A percentile compares a stretch with the other conserved stretches of the same genome.
phyloP scores from a whole-genome alignment of 2,113 vertebrate genomes.

The Stegostoma tigrinum region DNA sequence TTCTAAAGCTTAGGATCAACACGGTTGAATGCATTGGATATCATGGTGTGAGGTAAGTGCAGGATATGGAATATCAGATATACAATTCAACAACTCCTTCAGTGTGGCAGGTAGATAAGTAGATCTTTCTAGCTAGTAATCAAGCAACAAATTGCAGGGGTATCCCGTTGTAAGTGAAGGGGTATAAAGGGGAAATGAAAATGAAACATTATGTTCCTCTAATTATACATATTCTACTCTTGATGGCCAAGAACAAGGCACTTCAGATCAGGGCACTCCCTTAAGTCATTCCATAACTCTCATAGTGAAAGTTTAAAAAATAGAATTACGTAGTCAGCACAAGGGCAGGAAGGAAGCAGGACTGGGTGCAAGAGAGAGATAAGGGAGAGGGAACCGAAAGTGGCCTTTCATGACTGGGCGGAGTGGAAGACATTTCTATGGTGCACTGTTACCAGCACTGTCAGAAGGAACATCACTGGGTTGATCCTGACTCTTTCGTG shows the following conservation, averaged over 20 bases:
- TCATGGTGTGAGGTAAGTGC: background rate
- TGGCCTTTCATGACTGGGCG: background rate
- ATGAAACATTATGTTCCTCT: too few relatives aligned
- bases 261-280: background rate
- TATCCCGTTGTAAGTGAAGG: too few relatives aligned
- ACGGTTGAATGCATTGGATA: too few relatives aligned
- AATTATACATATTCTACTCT: background rate
- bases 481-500: background rate
- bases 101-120: too few relatives aligned
- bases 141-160: too few relatives aligned
- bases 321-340: background rate
- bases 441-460: background rate
- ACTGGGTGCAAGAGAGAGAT: background rate
- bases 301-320: background rate
- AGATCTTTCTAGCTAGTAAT: too few relatives aligned
- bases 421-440: background rate
- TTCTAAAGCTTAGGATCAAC: too few relatives aligned
- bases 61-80: too few relatives aligned
- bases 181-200: too few relatives aligned
- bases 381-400: slow-evolving; percentile 11
- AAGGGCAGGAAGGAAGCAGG: background rate
- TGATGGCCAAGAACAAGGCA: background rate
- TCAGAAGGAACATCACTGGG: background rate
- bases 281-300: background rate
- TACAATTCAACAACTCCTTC: too few relatives aligned